phyloP scores from a whole-genome alignment of 2,888 invertebrate species.

The Tricholauxania praeusta region DNA sequence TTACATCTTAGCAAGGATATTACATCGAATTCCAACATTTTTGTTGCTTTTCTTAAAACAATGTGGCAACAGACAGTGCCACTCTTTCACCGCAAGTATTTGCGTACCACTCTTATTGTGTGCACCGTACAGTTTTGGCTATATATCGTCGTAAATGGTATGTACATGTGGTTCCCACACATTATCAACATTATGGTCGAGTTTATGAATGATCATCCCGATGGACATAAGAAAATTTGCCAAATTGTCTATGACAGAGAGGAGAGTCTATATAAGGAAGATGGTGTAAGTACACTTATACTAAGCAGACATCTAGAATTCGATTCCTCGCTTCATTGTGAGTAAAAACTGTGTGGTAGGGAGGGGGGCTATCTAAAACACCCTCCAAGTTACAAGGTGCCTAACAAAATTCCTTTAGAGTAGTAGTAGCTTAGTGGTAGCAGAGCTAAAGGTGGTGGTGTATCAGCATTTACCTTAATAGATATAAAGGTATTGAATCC shows the following conservation, averaged over 20 bases:
- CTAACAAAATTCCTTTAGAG: too few species aligned
- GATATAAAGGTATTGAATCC: too few species aligned
- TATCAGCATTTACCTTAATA: too few species aligned
- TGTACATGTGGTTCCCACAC: constrained; percentile 65
- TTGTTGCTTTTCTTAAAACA: constrained; percentile 48
- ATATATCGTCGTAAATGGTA: constrained; percentile 57
- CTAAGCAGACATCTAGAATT: too few species aligned
- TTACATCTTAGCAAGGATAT: constrained; percentile 18
- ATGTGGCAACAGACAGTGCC: constrained; percentile 64
- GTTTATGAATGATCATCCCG: constrained; percentile 54
- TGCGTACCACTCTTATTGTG: constrained; percentile 56
- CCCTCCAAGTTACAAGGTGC: neutral
- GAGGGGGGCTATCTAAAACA: constrained; percentile 19
- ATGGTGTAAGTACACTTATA: constrained; percentile 46
- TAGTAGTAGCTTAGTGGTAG: too few species aligned
- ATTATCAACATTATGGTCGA: constrained; percentile 60
- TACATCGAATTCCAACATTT: constrained; percentile 45
- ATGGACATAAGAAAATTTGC: constrained; percentile 53
- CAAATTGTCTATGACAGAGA: constrained; percentile 54
- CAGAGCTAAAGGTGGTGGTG: too few species aligned
- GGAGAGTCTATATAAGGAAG: constrained; percentile 44
- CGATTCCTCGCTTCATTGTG: neutral
- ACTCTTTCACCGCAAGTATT: constrained; percentile 56
- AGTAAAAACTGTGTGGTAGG: constrained; percentile 23
- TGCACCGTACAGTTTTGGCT: constrained; percentile 62